Conservation (phyloP, 1,140 invertebrate species). For the Drosophila melanica region DNA sequence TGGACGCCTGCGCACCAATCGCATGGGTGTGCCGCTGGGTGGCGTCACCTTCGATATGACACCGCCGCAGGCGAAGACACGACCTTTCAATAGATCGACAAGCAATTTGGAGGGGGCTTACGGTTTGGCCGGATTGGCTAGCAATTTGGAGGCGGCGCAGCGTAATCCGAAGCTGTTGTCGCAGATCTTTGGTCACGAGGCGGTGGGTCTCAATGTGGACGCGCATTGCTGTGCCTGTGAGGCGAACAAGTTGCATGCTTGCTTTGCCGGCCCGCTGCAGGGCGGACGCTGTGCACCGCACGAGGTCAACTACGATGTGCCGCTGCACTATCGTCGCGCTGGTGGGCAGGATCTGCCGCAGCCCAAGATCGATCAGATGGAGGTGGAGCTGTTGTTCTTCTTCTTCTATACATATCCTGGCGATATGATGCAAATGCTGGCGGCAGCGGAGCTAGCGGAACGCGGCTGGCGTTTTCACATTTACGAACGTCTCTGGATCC, state of each 20-base stretch:
- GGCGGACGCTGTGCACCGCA: conserved; percentile 28
- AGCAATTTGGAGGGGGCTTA: conserved; percentile 27
- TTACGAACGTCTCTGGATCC: conserved; percentile 51
- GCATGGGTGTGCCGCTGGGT: conserved; percentile 46
- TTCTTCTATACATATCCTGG: conserved; percentile 63
- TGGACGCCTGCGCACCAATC: conserved; percentile 47
- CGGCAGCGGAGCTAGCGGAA: conserved; percentile 63
- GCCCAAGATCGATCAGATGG: conserved; percentile 60
- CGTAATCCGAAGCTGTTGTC: conserved; percentile 17
- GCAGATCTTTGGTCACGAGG: conserved; percentile 36
- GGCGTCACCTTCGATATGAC: conserved; percentile 45
- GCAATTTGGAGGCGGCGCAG: conserved; percentile 20
- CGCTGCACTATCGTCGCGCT: conserved; percentile 4
- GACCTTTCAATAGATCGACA: background rate
- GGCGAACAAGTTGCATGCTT: conserved; percentile 26
- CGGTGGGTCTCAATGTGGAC: conserved; percentile 6
- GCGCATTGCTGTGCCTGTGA: background rate
- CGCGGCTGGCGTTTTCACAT: conserved; percentile 66
- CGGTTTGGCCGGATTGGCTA: conserved; percentile 52
- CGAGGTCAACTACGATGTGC: conserved; percentile 22
- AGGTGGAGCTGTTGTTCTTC: conserved; percentile 58
- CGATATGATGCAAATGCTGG: conserved; percentile 70
- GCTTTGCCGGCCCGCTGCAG: conserved; percentile 38
- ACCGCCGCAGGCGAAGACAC: background rate
- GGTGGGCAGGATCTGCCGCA: conserved; percentile 22